A percentile compares a stretch with the other conserved stretches of the same genome.
Conservation (phyloP, 2,113 vertebrate species). For the Pachycephala philippinensis region DNA sequence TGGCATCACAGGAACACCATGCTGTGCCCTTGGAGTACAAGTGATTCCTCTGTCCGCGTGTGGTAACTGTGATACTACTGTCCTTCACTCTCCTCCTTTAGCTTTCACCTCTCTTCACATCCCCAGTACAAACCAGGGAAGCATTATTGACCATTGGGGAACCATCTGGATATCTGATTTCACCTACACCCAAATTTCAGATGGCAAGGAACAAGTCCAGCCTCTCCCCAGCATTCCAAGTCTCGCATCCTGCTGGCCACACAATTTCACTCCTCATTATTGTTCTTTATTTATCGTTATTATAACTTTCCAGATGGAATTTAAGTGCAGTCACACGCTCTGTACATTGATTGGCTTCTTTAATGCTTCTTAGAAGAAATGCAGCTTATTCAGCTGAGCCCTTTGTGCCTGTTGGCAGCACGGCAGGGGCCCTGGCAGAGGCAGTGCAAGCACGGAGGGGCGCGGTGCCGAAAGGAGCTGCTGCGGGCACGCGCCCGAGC, state of each 20-base stretch:
- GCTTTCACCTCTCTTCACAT: background rate
- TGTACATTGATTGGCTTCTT: background rate
- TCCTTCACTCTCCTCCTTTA: background rate
- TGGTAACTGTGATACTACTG: background rate
- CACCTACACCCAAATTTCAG: background rate
- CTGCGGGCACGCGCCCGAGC: fast-evolving
- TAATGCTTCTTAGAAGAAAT: background rate
- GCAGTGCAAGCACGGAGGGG: fast-evolving
- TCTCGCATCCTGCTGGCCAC: background rate
- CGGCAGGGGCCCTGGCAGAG: background rate
- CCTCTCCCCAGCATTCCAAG: background rate
- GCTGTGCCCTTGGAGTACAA: fast-evolving
- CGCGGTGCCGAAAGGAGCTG: background rate
- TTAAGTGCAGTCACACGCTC: background rate
- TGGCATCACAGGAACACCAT: background rate
- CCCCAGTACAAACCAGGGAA: background rate
- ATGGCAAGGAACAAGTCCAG: background rate
- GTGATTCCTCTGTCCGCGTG: fast-evolving
- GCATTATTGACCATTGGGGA: background rate
- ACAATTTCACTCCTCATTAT: background rate
- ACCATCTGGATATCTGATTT: background rate
- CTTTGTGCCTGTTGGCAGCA: background rate
- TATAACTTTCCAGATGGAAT: background rate
- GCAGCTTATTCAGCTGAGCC: background rate
- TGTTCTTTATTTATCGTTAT: background rate